Evolutionary conservation across 2,888 invertebrate genomes (phyloP).

Genomic region (Hedya salicella): DNA sequence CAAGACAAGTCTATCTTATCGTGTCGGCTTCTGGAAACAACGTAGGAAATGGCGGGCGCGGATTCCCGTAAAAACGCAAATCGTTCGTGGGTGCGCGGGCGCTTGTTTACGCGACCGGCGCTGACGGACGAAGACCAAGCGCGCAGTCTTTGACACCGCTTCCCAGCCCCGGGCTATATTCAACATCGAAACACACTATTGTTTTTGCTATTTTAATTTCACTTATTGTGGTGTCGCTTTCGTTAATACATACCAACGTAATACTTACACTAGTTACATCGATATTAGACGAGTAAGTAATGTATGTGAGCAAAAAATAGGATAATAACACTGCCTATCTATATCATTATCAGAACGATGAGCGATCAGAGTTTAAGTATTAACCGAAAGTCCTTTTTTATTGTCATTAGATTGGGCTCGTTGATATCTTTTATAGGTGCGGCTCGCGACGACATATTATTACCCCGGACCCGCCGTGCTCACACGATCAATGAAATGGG

Average conservation of each 20-base stretch:
- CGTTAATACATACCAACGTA: background rate
- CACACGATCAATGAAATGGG: conserved; percentile 52
- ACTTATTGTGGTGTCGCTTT: conserved; percentile 40
- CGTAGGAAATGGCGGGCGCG: conserved; percentile 48
- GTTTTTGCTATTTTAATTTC: conserved; percentile 53
- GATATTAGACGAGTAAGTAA: background rate
- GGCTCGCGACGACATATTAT: conserved; percentile 17
- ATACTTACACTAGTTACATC: background rate
- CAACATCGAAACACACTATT: conserved; percentile 56
- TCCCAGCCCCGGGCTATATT: conserved; percentile 66
- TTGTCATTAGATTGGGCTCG: conserved; percentile 30
- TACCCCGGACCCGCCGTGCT: conserved; percentile 3
- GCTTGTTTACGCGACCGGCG: conserved; percentile 74
- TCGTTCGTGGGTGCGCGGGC: conserved; percentile 59
- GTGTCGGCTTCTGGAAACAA: conserved; percentile 29
- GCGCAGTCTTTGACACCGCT: conserved; percentile 75
- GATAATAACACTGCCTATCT: conserved; percentile 3
- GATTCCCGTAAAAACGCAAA: conserved; percentile 73
- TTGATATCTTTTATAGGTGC: conserved; percentile 40
- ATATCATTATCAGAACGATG: conserved; percentile 13
- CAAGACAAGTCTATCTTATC: conserved; percentile 17
- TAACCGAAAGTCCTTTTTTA: conserved; percentile 25
- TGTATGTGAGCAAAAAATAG: conserved; percentile 17
- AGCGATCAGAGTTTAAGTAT: conserved; percentile 13
- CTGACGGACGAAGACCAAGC: conserved; percentile 74